Percentiles rank a stretch among this genome's conserved stretches.
phyloP scores from a whole-genome alignment of 35 echinoderm and acorn worm genomes.

The Lytechinus variegatus region DNA sequence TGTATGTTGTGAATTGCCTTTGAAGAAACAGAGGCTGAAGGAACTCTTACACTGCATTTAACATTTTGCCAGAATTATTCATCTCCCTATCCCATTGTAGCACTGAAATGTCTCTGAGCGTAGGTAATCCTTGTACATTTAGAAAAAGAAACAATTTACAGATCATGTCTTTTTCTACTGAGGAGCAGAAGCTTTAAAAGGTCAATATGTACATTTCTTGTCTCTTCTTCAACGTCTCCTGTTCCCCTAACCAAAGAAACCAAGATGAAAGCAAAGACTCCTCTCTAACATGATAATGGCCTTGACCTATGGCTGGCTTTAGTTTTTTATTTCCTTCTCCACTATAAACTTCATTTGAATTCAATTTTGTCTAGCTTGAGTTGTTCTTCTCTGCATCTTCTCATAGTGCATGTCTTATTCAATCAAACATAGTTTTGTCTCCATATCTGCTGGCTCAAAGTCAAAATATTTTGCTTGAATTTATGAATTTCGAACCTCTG shows the following conservation, averaged over 20 bases:
- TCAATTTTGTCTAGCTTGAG: not conserved
- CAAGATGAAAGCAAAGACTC: not conserved
- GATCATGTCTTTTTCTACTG: not conserved
- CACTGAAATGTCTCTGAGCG: not conserved
- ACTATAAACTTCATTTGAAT: constrained; percentile 39
- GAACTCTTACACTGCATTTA: not conserved
- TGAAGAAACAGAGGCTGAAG: not conserved
- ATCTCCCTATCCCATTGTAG: not conserved
- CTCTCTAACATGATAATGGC: not conserved
- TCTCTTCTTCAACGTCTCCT: not conserved
- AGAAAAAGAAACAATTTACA: not conserved
- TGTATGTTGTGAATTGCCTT: not conserved
- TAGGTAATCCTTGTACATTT: not conserved
- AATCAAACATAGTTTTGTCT: constrained; percentile 16
- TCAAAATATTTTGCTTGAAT: not conserved
- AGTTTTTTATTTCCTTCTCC: constrained; percentile 19
- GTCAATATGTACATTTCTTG: constrained; percentile 12
- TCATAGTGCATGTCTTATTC: not conserved
- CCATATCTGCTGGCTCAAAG: not conserved
- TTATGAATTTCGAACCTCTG: not conserved
- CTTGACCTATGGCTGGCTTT: constrained; percentile 13
- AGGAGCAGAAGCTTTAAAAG: not conserved
- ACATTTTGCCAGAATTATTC: not conserved
- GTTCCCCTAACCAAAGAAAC: not conserved
- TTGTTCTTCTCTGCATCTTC: not conserved